Evolutionary conservation across 2,797 vertebrate genomes (phyloP), one percentile per base, ranked within the genome.

Genomic region (Phoeniculus purpureus): DNA sequence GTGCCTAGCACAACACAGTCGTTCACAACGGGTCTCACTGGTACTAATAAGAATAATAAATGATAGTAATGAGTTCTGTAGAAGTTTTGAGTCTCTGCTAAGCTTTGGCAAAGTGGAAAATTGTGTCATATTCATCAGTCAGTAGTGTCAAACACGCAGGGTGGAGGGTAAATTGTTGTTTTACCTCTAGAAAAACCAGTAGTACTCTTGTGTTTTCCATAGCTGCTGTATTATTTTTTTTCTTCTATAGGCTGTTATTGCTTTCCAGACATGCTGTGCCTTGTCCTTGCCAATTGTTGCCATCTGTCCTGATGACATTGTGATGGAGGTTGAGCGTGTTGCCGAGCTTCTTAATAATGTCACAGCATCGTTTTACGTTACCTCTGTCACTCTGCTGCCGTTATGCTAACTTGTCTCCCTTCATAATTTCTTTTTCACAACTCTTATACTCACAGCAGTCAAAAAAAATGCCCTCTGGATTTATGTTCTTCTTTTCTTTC

Each of bases 241-340:
- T 91, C 91, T 96, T 94, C 91, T 94, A 93, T 92, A 94, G 89
- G 81, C 83, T 95, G 87, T 94, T 93, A 90, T 10, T 93, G 88
- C 88, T 95, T 93, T 94, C 78, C 88, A 95, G 86, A 87, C 94
- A 96, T 93, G 93, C 93, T 94, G 89, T 90, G 85, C 70, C 89
- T 95, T 87, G 82, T 88, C 93, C 93, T 95, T 97, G 96, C 94
- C 96, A 96, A 94, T 93, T 93, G 93, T 92, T 94, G 87, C 95
- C 94, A 95, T 96, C 95, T 96, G 93, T 96, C 92, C 94, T 94
- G 91, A 95, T 95, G 96, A 95, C 96, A 96, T 87, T 88, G 93
- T 91, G 94, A 96, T 92, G 85, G 94, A 95, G 94, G 87, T 81
- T 87, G 93, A 93, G 77, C 85, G 82, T 90, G 91, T 89, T 92